Evolutionary conservation across 2,888 invertebrate species (phyloP), one percentile per base, ranked within the genome.

Genomic region (Chromoteleia sp.): DNA sequence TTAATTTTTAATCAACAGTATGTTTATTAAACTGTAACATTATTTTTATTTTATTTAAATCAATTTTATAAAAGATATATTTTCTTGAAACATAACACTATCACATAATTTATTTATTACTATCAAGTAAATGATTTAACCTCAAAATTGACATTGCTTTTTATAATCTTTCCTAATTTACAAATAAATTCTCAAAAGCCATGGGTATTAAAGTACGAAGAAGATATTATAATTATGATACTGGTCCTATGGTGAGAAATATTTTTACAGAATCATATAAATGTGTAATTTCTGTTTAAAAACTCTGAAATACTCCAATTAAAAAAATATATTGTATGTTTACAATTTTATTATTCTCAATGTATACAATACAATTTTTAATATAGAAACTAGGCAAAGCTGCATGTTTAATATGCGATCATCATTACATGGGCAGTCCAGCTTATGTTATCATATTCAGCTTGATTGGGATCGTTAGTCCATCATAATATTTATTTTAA

Each of bases 381-480:
- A 45, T 45, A 7, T 41, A 83, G 83, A 73, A 65, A 76, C 7
- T 76, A 10, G 88, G 87, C 59, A 86, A 85, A 71, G 58, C 88
- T 7, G 87, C 88, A 12, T 91, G 91, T 78, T 85, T 85, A 15
- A 65, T 91, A 30, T 91, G 91, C 76, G 87, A 90, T 59, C 85
- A 88, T 43, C 87, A 86, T 43, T 78, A 89, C 48, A 88, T 91
- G 87, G 91, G 91, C 30, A 90, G 86, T 76, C 83, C 88, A 12
- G 71, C 88, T 14, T 91, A 89, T 83, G 91, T 91, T n/a, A 87
- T 87, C 17, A 54, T 89, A 29, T 84, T 91, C 56, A 91, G 91
- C 82, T 84, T 91, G 67, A 89, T 91, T 83, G 91, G 91, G 83
- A 89, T 88, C 86, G 91, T 91, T 88, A 90, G 91, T 91, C 76